Evolutionary conservation across 2,888 invertebrate genomes (phyloP).

Genomic region (Trichogramma dendrolimi): DNA sequence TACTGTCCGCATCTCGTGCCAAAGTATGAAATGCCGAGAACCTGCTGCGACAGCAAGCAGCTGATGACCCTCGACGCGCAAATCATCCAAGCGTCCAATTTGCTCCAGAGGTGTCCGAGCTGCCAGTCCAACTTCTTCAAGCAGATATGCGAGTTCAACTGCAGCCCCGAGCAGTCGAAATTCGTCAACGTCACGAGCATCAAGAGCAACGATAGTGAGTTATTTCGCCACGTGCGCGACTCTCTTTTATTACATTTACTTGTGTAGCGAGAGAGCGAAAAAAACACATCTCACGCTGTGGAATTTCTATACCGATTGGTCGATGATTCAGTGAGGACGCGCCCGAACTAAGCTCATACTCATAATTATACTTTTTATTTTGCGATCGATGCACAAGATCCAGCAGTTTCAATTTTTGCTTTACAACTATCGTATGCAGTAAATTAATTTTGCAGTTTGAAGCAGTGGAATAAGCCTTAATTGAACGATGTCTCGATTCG

Average conservation of each 20-base stretch:
- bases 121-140: slow-evolving; percentile 80
- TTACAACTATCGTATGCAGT: too few relatives aligned
- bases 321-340: too few relatives aligned
- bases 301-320: too few relatives aligned
- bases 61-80: slow-evolving; percentile 59
- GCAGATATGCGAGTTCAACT: slow-evolving; percentile 82
- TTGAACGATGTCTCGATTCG: too few relatives aligned
- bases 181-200: slow-evolving; percentile 63
- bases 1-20: slow-evolving; percentile 61
- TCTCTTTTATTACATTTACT: neutral
- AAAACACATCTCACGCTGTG: too few relatives aligned
- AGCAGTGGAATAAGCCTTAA: too few relatives aligned
- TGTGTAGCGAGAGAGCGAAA: slow-evolving; percentile 19
- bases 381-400: too few relatives aligned
- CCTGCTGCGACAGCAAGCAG: slow-evolving; percentile 69
- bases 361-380: too few relatives aligned
- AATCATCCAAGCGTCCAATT: slow-evolving; percentile 60
- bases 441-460: too few relatives aligned
- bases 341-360: too few relatives aligned
- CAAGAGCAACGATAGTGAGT: slow-evolving; percentile 11
- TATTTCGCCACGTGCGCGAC: neutral
- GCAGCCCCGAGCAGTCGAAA: slow-evolving; percentile 70
- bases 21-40: slow-evolving; percentile 37
- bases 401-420: too few relatives aligned
- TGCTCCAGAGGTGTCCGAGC: slow-evolving; percentile 79